A percentile compares a stretch with the other conserved stretches of the same genome.
These are phyloP conservation scores for Campoletis sonorensis DNA, from an alignment of 1,140 invertebrate genomes.

Conservation along the genomic window DNA sequence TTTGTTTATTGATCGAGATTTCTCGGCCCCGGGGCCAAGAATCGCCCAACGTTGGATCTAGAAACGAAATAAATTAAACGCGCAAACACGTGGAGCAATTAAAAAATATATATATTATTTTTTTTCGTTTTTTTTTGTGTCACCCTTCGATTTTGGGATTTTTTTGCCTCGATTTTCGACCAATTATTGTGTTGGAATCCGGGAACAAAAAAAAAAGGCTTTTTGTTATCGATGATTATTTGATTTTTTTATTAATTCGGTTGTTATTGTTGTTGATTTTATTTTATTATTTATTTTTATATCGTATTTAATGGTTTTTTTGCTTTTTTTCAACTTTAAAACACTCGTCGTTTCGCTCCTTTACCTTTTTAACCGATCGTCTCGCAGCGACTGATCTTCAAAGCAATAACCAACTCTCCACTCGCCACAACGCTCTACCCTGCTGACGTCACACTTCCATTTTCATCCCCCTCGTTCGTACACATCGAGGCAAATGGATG, in stretches of 20 bases:
- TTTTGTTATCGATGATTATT: no score
- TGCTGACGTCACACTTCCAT: constrained; percentile 56
- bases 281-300: neutral
- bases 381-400: constrained; percentile 56
- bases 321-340: neutral
- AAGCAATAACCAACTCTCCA: constrained; percentile 51
- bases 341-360: constrained; percentile 38
- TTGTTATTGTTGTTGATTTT: neutral
- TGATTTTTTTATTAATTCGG: no score
- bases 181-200: no score
- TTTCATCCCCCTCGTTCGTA: constrained; percentile 49
- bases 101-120: neutral
- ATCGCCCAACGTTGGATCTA: neutral
- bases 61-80: neutral
- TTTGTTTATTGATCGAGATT: neutral
- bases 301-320: neutral
- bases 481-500: neutral
- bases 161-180: no score
- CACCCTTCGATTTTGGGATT: no score
- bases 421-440: constrained; percentile 51
- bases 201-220: no score
- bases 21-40: neutral
- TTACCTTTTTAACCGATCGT: constrained; percentile 57
- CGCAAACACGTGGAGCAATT: neutral
- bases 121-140: neutral